Evolutionary conservation across 2,113 vertebrate species (phyloP).

Genomic region (Pitta sordida): DNA sequence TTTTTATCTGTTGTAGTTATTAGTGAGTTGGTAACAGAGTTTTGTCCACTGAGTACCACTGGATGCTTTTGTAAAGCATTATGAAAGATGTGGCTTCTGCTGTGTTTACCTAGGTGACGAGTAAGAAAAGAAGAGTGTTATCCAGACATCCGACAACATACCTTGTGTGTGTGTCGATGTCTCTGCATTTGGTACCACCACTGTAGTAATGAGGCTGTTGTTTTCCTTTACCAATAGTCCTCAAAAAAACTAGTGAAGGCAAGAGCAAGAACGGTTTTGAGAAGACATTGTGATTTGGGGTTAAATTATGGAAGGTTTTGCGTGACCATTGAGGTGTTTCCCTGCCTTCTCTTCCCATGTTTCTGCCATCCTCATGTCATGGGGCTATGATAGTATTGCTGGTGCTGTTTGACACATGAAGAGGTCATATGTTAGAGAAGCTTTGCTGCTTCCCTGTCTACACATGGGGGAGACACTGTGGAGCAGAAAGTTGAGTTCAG

Average conservation of each 20-base stretch:
- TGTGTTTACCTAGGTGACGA: not conserved
- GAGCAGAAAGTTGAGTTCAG: not conserved
- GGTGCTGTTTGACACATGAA: not conserved
- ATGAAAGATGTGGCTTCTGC: not conserved
- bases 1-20: not conserved
- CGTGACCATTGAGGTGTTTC: not conserved
- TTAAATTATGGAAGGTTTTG: not conserved
- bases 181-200: not conserved
- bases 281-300: not conserved
- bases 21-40: not conserved
- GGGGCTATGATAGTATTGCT: not conserved
- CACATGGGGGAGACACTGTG: not conserved
- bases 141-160: not conserved
- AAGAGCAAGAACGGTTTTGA: not conserved
- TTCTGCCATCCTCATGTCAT: fast-evolving
- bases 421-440: not conserved
- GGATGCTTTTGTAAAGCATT: not conserved
- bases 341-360: not conserved
- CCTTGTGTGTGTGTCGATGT: fast-evolving
- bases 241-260: not conserved
- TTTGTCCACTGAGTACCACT: not conserved
- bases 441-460: not conserved
- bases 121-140: not conserved
- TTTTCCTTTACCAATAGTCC: not conserved
- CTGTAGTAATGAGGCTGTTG: not conserved